Percentiles rank a stretch among this genome's conserved stretches.
Conservation (phyloP, 2,113 vertebrate genomes). For the Noctilio leporinus region DNA sequence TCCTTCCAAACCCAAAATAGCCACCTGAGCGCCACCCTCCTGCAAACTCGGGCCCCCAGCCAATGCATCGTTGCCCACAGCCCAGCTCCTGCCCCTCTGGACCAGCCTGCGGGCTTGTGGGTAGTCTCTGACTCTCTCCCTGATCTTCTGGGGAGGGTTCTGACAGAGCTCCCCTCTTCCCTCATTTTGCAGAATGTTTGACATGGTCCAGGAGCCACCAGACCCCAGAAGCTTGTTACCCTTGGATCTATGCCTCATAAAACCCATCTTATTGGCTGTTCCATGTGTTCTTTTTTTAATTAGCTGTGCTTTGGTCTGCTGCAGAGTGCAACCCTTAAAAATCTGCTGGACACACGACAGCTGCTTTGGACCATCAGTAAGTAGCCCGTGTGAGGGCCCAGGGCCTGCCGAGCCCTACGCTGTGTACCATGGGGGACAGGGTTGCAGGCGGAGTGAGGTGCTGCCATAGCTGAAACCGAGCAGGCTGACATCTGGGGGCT, state of each 20-base stretch:
- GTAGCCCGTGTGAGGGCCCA: not conserved
- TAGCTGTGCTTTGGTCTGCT: not conserved
- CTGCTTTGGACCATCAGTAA: not conserved
- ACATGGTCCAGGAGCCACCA: not conserved
- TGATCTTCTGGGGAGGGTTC: not conserved
- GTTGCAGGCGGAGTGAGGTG: not conserved
- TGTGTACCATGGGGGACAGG: not conserved
- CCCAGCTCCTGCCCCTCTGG: not conserved
- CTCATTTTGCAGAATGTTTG: not conserved
- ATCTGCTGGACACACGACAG: not conserved
- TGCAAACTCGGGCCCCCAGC: not conserved
- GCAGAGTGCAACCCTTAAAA: not conserved
- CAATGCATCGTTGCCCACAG: not conserved
- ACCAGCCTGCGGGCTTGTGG: not conserved
- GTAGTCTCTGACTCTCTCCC: not conserved
- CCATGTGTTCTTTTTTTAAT: not conserved
- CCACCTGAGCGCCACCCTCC: not conserved
- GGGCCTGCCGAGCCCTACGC: not conserved
- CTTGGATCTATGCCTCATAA: not conserved
- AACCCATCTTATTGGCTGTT: not conserved
- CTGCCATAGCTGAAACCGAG: not conserved
- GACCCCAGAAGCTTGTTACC: not conserved
- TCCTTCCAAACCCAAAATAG: not conserved
- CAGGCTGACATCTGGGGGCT: not conserved
- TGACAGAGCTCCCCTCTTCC: not conserved